These are phyloP conservation scores for Lithophane socia DNA, from an alignment of 2,888 invertebrate genomes.

Conservation along the genomic window DNA sequence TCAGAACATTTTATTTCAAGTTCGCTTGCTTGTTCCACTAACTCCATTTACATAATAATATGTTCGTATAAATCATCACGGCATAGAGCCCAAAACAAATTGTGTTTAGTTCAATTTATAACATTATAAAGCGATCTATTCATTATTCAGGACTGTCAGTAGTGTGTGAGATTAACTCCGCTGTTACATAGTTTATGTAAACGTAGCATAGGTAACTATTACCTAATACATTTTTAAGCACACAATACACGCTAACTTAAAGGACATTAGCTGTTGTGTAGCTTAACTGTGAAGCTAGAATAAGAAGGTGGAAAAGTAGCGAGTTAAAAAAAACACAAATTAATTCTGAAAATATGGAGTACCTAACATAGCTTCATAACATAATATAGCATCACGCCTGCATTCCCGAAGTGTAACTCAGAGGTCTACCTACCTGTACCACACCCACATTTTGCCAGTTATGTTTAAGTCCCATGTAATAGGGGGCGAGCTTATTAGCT, in stretches of 20 bases:
- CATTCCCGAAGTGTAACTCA: background rate
- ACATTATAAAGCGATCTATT: constrained; percentile 46
- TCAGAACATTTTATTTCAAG: no score
- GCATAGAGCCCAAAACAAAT: constrained; percentile 1
- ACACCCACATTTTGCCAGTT: no score
- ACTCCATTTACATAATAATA: no score
- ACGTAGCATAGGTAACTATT: background rate
- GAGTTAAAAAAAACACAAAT: background rate
- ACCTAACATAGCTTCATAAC: background rate
- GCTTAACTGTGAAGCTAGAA: background rate
- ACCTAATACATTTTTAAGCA: background rate
- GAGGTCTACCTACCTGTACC: no score
- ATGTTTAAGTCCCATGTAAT: no score
- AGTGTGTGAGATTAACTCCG: constrained; percentile 30
- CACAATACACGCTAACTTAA: background rate
- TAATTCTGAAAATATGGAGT: background rate
- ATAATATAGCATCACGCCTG: background rate
- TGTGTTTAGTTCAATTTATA: constrained; percentile 19
- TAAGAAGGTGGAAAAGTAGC: background rate
- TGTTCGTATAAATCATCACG: background rate
- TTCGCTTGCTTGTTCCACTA: background rate
- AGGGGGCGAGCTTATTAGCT: no score
- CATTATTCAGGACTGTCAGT: constrained; percentile 45
- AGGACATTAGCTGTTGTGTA: background rate
- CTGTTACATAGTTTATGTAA: background rate